These are phyloP conservation scores for Pyrrhosoma nymphula DNA, from an alignment of 2,888 invertebrate genomes.

Conservation along the genomic window DNA sequence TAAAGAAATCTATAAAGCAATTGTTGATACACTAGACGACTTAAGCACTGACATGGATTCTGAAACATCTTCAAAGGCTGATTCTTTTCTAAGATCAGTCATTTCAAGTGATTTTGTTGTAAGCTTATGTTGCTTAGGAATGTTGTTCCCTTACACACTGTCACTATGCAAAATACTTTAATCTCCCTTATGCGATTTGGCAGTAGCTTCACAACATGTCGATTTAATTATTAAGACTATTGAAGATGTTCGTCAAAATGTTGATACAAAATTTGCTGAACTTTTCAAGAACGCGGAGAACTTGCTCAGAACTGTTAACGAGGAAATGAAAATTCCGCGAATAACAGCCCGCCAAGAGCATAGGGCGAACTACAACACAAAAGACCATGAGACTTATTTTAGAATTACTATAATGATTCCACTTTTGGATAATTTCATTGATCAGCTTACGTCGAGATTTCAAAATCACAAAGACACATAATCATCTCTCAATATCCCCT, in stretches of 20 bases:
- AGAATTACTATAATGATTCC: neutral
- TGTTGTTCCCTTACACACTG: neutral
- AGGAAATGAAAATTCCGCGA: no score
- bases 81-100: neutral
- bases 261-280: no score
- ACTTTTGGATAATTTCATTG: neutral
- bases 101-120: neutral
- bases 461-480: neutral
- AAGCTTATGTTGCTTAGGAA: neutral
- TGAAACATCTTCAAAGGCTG: neutral
- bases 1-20: no score
- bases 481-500: neutral
- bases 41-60: neutral
- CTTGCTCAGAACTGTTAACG: no score
- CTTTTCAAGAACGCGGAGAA: no score
- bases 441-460: no score
- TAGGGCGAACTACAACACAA: neutral
- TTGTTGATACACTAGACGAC: no score
- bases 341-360: no score
- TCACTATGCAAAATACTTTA: neutral
- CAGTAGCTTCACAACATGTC: no score
- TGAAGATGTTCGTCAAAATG: no score
- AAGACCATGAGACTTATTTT: neutral
- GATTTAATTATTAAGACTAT: no score
- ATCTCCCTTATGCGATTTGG: neutral